Evolutionary conservation across 2,888 invertebrate genomes (phyloP).

Genomic region (Oligia latruncula): DNA sequence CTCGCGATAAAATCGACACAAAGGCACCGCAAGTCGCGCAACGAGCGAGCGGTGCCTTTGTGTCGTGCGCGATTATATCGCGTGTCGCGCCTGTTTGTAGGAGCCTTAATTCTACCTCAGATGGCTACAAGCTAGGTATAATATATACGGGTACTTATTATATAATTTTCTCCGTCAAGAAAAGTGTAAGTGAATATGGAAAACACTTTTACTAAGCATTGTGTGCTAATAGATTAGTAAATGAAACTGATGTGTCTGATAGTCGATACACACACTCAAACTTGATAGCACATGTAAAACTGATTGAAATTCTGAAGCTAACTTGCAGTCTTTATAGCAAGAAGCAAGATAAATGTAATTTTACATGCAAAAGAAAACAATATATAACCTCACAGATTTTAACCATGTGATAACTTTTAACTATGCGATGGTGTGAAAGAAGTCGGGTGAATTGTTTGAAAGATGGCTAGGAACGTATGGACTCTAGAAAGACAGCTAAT

Average conservation of each 20-base stretch:
- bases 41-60: too few relatives aligned
- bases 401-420: not conserved
- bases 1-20: too few relatives aligned
- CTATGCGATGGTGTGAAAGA: not conserved
- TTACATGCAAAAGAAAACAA: not conserved
- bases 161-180: constrained; percentile 13
- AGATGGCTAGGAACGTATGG: not conserved
- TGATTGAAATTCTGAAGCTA: not conserved
- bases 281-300: not conserved
- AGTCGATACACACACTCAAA: not conserved
- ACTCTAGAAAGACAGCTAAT: not conserved
- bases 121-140: not conserved
- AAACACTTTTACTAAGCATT: constrained; percentile 41
- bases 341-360: not conserved
- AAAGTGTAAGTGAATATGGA: constrained; percentile 47
- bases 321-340: not conserved
- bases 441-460: not conserved
- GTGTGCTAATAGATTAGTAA: constrained; percentile 40
- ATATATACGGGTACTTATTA: not conserved
- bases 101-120: not conserved
- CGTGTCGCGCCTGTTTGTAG: too few relatives aligned
- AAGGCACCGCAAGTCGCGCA: too few relatives aligned
- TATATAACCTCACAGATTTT: not conserved
- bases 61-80: too few relatives aligned
- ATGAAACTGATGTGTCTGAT: constrained; percentile 5